A percentile compares a stretch with the other conserved stretches of the same genome.
Conservation (phyloP, 2,113 vertebrate species). For the Mesocricetus auratus region DNA sequence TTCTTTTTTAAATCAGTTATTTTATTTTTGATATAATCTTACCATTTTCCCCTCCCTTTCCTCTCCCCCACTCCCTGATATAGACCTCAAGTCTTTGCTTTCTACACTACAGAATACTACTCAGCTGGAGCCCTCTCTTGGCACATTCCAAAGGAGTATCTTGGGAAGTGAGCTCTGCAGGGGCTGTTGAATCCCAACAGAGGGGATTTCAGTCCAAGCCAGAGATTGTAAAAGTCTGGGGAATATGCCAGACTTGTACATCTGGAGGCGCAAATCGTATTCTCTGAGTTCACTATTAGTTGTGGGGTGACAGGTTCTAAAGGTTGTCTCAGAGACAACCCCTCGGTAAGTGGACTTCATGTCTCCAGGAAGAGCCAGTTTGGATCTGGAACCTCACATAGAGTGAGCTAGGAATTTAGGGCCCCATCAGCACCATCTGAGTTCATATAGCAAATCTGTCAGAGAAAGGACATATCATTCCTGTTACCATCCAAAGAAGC, state of each 20-base stretch:
- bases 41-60: neutral
- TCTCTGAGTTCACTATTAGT: neutral
- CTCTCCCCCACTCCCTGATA: neutral
- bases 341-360: neutral
- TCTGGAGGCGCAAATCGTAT: neutral
- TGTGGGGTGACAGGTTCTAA: constrained; percentile 35
- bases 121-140: neutral
- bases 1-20: neutral
- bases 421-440: constrained; percentile 12
- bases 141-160: neutral
- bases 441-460: constrained; percentile 56
- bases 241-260: neutral
- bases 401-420: neutral
- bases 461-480: constrained; percentile 62
- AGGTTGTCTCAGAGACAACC: constrained; percentile 38
- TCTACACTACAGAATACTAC: neutral
- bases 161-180: constrained; percentile 24
- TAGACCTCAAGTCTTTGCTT: neutral
- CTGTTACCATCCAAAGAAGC: constrained; percentile 45
- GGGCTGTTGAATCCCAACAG: neutral
- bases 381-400: constrained; percentile 42
- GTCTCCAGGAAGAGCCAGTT: constrained; percentile 18
- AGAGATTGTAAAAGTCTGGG: constrained; percentile 8
- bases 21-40: neutral
- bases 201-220: constrained; percentile 30